These are phyloP conservation scores for Acronicta aceris DNA, from an alignment of 2,888 invertebrate genomes.

Conservation along the genomic window DNA sequence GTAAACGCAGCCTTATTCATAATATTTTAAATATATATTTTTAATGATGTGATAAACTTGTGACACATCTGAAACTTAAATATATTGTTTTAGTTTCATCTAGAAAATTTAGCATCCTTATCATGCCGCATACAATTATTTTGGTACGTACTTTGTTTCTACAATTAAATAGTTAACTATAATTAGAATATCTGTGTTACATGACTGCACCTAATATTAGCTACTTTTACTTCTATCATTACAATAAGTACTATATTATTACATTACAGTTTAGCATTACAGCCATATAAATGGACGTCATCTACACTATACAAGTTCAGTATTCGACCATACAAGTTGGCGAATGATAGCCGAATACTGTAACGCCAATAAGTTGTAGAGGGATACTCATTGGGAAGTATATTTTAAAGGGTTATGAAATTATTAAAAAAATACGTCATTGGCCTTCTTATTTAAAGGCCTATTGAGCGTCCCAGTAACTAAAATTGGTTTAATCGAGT, in stretches of 20 bases:
- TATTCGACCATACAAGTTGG: constrained; percentile 3
- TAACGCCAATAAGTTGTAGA: background rate
- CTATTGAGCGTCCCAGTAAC: no score
- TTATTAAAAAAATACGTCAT: no score
- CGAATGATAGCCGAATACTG: background rate
- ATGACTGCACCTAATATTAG: constrained; percentile 28
- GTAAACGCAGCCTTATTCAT: constrained; percentile 2
- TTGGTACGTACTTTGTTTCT: constrained; percentile 3
- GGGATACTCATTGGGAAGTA: background rate
- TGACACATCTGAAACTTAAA: constrained; percentile 20
- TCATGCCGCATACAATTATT: constrained; percentile 25
- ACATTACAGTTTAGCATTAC: no score
- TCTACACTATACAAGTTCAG: constrained; percentile 25
- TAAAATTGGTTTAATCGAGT: no score
- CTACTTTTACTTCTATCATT: constrained; percentile 6
- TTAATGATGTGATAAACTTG: constrained; percentile 3
- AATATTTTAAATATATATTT: constrained; percentile 10
- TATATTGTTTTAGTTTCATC: constrained; percentile 38
- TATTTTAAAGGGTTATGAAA: no score
- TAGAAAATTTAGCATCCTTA: constrained; percentile 32
- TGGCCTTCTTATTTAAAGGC: no score
- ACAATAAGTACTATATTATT: constrained; percentile 48
- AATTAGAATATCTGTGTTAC: constrained; percentile 16
- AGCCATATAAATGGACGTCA: constrained; percentile 7
- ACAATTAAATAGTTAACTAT: constrained; percentile 10